Evolutionary conservation across 2,113 vertebrate species (phyloP).

Genomic region (Bubalus kerabau): DNA sequence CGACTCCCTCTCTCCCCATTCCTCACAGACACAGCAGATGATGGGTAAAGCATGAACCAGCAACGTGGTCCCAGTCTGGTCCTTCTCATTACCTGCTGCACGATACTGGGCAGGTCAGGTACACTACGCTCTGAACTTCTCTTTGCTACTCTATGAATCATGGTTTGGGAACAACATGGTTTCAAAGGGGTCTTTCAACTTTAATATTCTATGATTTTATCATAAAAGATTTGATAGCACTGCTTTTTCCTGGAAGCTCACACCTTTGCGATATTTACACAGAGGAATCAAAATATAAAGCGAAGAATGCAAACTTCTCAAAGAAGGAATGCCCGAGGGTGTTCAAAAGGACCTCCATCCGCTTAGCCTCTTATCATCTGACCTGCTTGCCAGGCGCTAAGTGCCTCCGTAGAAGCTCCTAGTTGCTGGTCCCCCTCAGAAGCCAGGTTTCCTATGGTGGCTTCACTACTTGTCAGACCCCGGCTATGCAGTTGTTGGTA

Average conservation of each 20-base stretch:
- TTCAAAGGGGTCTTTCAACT: neutral
- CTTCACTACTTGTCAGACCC: neutral
- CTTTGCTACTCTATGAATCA: neutral
- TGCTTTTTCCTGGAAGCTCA: neutral
- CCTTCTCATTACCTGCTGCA: neutral
- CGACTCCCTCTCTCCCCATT: too few relatives aligned
- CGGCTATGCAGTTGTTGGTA: too few relatives aligned
- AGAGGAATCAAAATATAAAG: neutral
- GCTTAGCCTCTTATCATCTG: neutral
- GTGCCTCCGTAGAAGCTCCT: fast-evolving
- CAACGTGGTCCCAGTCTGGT: fast-evolving
- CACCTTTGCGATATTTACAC: neutral
- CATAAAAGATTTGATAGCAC: neutral
- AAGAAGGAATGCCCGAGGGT: fast-evolving
- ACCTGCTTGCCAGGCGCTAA: neutral
- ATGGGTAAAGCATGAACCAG: too few relatives aligned
- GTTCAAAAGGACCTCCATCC: too few relatives aligned
- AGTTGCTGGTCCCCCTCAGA: fast-evolving
- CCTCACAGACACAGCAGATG: too few relatives aligned
- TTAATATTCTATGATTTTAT: neutral
- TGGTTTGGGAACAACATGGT: neutral
- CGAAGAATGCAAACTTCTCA: neutral
- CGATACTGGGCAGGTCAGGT: too few relatives aligned
- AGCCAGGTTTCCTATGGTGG: fast-evolving
- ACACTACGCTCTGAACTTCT: neutral